Percentiles rank a stretch among this genome's conserved stretches.
phyloP scores from a whole-genome alignment of 2,797 vertebrate species.

The Acridotheres tristis region DNA sequence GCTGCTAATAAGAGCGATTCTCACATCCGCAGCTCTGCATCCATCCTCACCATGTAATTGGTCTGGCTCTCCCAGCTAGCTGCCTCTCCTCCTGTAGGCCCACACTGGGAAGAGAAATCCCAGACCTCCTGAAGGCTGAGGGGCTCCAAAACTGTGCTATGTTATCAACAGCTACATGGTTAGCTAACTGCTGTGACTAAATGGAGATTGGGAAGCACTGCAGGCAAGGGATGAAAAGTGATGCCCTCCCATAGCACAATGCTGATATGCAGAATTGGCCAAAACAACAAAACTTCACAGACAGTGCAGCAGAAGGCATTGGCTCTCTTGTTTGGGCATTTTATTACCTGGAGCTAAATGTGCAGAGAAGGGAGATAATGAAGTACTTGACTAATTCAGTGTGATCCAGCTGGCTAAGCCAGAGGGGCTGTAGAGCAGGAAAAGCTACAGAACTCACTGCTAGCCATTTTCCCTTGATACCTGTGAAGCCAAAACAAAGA shows the following conservation, averaged over 20 bases:
- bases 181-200: slow-evolving; percentile 81
- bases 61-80: slow-evolving; percentile 84
- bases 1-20: slow-evolving; percentile 52
- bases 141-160: slow-evolving; percentile 46
- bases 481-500: slow-evolving; percentile 83
- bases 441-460: slow-evolving; percentile 83
- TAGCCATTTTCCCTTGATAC: slow-evolving; percentile 78
- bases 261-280: slow-evolving; percentile 77
- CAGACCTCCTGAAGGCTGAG: slow-evolving; percentile 78
- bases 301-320: slow-evolving; percentile 85
- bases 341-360: slow-evolving; percentile 91
- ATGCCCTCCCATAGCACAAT: slow-evolving; percentile 75
- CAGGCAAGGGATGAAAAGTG: slow-evolving; percentile 81
- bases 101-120: slow-evolving; percentile 78
- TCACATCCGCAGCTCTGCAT: slow-evolving; percentile 55
- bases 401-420: slow-evolving; percentile 93
- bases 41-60: slow-evolving; percentile 72
- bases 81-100: slow-evolving; percentile 80
- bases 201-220: slow-evolving; percentile 73
- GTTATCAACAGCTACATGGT: slow-evolving; percentile 82
- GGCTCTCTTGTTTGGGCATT: slow-evolving; percentile 82
- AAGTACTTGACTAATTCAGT: slow-evolving; percentile 91
- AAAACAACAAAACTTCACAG: slow-evolving; percentile 85
- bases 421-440: slow-evolving; percentile 85
- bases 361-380: slow-evolving; percentile 86